Evolutionary conservation across 2,113 vertebrate species (phyloP), one percentile per base, ranked within the genome.

Genomic region (Pagrus major): DNA sequence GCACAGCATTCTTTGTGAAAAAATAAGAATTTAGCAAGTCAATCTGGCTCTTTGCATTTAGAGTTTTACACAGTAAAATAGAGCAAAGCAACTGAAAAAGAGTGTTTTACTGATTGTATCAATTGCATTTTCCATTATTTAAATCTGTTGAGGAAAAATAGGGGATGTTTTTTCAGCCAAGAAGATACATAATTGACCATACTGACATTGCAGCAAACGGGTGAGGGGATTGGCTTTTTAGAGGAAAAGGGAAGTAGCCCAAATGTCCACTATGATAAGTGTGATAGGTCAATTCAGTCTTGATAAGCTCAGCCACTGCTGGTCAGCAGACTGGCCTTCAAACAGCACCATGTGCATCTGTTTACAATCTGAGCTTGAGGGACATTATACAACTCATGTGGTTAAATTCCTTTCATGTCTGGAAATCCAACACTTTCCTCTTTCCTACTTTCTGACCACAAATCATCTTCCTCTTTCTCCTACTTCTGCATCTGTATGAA

Each of bases 391-490:
- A 51, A n/a, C 49, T 42, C 9, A 2, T 72, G 64, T 41, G 64
- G 70, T 25, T 47, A 0, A 47, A 64, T 5, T 56, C 46, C 41
- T 56, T 71, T 63, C 10, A 78, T 83, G 0, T 83, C 16, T 18
- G 21, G 14, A 16, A 9, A 21, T 41, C 74, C 46, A 66, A 25
- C 59, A 73, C 82, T 83, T 80, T 80, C 71, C 12, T 67, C 11
- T 23, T 58, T 70, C 49, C 81, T 71, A 58, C 78, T 86, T 63
- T 87, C 81, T 76, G 72, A 91, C 91, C 91, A 71, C 91, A 87
- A 35, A 9, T 74, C 10, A 23, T 11, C 70, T 94, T 93, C 92
- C 93, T 76, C 84, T 86, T 91, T 90, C 12, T 56, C 35, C 63
- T 2, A 88, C 85, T 94, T 94, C 89, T 87, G 73, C 89, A 88